Conservation (phyloP, 2,797 vertebrate species). For the Calcarius lapponicus region DNA sequence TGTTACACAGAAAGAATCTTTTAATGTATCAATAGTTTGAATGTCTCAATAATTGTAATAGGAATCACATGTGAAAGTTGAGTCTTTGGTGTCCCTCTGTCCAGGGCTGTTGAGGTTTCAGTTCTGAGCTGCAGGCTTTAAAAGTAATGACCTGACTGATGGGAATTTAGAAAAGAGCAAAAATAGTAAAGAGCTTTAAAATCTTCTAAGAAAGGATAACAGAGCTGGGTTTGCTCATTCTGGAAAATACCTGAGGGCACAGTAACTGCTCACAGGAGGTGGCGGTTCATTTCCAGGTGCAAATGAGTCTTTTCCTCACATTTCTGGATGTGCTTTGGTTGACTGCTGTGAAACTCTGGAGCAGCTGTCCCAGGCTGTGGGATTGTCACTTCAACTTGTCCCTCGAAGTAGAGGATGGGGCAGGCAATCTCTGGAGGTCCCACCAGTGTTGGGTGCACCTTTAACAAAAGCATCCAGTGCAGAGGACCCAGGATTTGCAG, state of each 20-base stretch:
- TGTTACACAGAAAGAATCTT: not conserved
- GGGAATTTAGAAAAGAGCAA: not conserved
- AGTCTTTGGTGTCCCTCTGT: fast-evolving
- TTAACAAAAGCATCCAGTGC: not conserved
- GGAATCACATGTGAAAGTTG: not conserved
- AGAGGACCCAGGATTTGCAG: not conserved
- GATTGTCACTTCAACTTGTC: not conserved
- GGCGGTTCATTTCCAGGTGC: not conserved
- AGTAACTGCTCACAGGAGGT: not conserved
- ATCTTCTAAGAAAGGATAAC: not conserved
- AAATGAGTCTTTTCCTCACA: not conserved
- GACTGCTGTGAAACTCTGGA: not conserved
- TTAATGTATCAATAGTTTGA: not conserved
- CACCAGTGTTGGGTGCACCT: fast-evolving
- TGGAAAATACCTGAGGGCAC: not conserved
- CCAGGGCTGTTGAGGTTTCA: not conserved
- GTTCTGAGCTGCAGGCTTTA: not conserved
- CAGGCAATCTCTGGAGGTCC: not conserved
- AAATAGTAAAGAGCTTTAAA: not conserved
- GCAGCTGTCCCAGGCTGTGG: not conserved
- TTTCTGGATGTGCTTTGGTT: not conserved
- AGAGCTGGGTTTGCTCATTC: not conserved
- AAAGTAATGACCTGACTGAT: not conserved
- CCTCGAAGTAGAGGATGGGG: not conserved
- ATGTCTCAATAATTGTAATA: not conserved